Percentiles rank a stretch among this genome's conserved stretches.
Evolutionary conservation across 2,797 vertebrate species (phyloP).

Genomic region (Xiphorhynchus erythropygius): DNA sequence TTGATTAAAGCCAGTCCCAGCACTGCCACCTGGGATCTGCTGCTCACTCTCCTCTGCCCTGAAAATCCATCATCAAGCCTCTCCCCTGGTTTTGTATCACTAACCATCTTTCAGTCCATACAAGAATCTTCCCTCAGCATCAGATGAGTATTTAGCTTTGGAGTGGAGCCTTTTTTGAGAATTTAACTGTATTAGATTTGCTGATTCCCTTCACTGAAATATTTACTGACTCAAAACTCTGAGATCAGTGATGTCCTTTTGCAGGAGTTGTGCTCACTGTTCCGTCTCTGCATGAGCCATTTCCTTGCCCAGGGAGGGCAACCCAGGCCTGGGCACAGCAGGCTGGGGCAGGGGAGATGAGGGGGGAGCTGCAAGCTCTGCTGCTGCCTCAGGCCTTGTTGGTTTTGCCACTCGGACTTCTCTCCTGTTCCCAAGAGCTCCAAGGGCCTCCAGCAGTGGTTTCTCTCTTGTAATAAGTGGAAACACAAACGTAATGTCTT

Average conservation of each 20-base stretch:
- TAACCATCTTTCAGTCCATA: not conserved
- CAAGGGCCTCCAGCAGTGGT: not conserved
- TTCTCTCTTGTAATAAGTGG: not conserved
- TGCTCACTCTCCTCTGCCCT: not conserved
- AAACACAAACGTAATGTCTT: not conserved
- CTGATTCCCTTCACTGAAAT: not conserved
- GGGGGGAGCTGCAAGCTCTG: not conserved
- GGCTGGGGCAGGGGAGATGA: not conserved
- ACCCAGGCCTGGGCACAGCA: not conserved
- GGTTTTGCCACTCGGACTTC: not conserved
- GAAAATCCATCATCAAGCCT: not conserved
- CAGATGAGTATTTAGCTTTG: not conserved
- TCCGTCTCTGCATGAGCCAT: not conserved
- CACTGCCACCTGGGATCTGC: not conserved
- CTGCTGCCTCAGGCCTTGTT: not conserved
- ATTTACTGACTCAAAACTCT: not conserved
- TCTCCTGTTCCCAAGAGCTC: not conserved
- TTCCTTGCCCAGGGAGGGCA: not conserved
- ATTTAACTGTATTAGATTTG: not conserved
- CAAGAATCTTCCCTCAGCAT: not conserved
- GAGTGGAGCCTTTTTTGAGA: not conserved
- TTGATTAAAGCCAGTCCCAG: not conserved
- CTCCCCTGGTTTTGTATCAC: not conserved
- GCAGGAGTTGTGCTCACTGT: not conserved
- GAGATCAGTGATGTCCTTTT: not conserved